Conservation (phyloP, 1,140 invertebrate species). For the Drusus annulatus region DNA sequence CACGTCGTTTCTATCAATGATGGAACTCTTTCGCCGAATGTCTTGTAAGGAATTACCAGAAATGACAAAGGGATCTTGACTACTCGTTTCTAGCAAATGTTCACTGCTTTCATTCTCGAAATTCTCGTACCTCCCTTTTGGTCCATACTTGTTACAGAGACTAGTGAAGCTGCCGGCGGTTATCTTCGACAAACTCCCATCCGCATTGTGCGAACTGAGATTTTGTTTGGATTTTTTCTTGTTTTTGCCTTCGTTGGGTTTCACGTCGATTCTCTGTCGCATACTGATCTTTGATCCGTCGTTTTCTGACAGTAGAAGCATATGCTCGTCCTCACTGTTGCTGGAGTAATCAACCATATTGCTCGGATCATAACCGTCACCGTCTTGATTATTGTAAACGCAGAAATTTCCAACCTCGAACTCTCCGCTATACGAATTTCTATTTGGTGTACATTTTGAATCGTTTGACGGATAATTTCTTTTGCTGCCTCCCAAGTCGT, state of each 20-base stretch:
- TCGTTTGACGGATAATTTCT: not conserved
- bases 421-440: constrained; percentile 55
- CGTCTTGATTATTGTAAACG: constrained; percentile 46
- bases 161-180: constrained; percentile 52
- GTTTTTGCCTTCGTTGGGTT: constrained; percentile 61
- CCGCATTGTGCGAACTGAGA: constrained; percentile 28
- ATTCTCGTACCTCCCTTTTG: constrained; percentile 54
- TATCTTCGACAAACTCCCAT: constrained; percentile 46
- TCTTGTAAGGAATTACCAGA: constrained; percentile 23
- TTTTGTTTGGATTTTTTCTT: constrained; percentile 59
- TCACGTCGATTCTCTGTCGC: constrained; percentile 60
- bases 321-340: constrained; percentile 68
- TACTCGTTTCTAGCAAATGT: not conserved
- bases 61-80: not conserved
- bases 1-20: constrained; percentile 37
- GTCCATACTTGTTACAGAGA: constrained; percentile 52
- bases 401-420: constrained; percentile 52
- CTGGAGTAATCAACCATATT: constrained; percentile 64
- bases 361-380: constrained; percentile 5
- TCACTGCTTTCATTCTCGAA: constrained; percentile 51
- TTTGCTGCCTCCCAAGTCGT: not conserved
- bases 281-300: constrained; percentile 69
- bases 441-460: constrained; percentile 25
- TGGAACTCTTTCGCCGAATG: constrained; percentile 22
- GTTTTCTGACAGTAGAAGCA: constrained; percentile 69